Evolutionary conservation across 2,797 vertebrate species (phyloP).

Genomic region (Chrysocyon brachyurus): DNA sequence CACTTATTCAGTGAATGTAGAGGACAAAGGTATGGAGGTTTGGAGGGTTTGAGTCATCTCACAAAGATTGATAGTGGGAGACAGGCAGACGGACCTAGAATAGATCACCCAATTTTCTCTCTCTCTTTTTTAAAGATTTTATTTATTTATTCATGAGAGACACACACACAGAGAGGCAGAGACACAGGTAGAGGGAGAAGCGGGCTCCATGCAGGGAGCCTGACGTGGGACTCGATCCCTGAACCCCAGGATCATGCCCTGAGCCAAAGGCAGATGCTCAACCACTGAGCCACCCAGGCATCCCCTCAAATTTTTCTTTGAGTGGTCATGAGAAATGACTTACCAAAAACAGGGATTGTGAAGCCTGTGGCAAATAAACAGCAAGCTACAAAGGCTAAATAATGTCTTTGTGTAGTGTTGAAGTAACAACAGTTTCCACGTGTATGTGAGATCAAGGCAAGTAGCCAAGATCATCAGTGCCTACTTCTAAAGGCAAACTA

Average conservation of each 20-base stretch:
- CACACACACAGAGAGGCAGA: no score
- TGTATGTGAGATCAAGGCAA: constrained; percentile 7
- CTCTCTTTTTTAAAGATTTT: no score
- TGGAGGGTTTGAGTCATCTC: neutral
- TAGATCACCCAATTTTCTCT: constrained; percentile 27
- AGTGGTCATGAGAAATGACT: constrained; percentile 13
- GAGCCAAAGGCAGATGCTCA: no score
- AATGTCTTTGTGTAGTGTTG: neutral
- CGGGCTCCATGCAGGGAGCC: no score
- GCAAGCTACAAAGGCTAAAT: neutral
- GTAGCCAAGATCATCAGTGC: neutral
- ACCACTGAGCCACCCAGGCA: no score
- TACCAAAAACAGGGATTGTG: neutral
- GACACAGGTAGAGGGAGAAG: no score
- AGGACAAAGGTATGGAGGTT: neutral
- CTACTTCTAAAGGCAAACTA: neutral
- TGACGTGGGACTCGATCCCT: no score
- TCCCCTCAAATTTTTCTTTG: constrained; percentile 4
- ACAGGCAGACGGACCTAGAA: neutral
- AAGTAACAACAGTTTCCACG: neutral
- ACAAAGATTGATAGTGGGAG: neutral
- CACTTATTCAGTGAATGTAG: neutral
- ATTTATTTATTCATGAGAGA: no score
- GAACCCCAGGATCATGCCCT: no score
- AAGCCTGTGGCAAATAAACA: neutral